Conservation (phyloP, 2,113 vertebrate genomes). For the Seriola aureovittata region DNA sequence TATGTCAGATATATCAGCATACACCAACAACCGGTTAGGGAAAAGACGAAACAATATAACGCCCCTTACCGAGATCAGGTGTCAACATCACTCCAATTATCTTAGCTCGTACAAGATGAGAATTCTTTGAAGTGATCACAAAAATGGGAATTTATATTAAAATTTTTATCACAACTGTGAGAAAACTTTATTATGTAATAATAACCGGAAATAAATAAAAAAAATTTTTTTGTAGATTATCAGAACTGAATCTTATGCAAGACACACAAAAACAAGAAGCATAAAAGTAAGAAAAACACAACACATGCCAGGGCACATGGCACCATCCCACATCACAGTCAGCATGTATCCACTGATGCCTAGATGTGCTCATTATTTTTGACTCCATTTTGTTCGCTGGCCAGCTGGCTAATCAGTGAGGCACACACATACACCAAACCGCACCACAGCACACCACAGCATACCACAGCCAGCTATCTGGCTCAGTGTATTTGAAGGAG, state of each 20-base stretch:
- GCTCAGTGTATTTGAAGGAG: constrained; percentile 55
- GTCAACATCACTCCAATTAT: not conserved
- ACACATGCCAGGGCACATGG: constrained; percentile 12
- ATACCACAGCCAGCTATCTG: constrained; percentile 16
- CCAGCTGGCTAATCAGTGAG: constrained; percentile 55
- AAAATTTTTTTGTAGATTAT: not conserved
- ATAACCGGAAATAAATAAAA: too few species aligned
- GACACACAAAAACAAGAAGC: not conserved
- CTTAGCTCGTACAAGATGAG: not conserved
- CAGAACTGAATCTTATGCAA: not conserved
- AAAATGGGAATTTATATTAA: not conserved
- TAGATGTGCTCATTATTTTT: constrained; percentile 61
- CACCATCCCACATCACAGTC: constrained; percentile 38
- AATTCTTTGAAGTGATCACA: not conserved
- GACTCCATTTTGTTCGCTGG: constrained; percentile 39
- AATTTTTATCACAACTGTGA: constrained; percentile 10
- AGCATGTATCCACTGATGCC: constrained; percentile 21
- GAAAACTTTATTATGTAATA: not conserved
- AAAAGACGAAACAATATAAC: not conserved
- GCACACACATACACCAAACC: constrained; percentile 21
- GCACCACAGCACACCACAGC: constrained; percentile 14
- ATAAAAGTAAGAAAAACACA: constrained; percentile 4
- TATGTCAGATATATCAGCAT: not conserved
- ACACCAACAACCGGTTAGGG: not conserved
- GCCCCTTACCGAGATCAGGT: not conserved